Evolutionary conservation across 1,140 invertebrate genomes (phyloP).

Genomic region (Drosophila persimilis): DNA sequence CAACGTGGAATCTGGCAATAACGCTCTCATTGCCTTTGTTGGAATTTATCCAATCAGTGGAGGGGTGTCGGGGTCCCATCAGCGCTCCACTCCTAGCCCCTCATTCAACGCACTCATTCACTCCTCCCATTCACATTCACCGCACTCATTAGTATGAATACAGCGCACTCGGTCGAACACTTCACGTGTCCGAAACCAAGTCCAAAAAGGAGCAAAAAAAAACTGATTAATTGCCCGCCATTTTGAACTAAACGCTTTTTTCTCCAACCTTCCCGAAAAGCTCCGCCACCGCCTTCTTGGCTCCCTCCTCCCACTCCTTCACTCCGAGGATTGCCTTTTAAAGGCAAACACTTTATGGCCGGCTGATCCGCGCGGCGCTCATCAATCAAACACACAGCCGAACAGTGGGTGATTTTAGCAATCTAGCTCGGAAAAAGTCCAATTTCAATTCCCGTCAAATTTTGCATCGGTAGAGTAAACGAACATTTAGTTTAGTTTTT

Average conservation of each 20-base stretch:
- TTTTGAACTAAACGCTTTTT: conserved; percentile 23
- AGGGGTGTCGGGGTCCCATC: too few relatives aligned
- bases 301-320: not conserved
- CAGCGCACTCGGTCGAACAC: conserved; percentile 20
- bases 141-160: conserved; percentile 1
- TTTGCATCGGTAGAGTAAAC: too few relatives aligned
- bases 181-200: conserved; percentile 5
- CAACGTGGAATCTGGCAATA: too few relatives aligned
- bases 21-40: too few relatives aligned
- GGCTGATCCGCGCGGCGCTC: conserved; percentile 24
- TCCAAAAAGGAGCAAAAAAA: conserved; percentile 14
- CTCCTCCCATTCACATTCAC: too few relatives aligned
- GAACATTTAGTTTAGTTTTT: too few relatives aligned
- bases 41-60: too few relatives aligned
- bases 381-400: conserved; percentile 57
- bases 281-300: not conserved
- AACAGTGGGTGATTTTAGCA: not conserved
- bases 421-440: too few relatives aligned
- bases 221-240: conserved; percentile 42
- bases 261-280: conserved; percentile 26
- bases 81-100: too few relatives aligned
- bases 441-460: too few relatives aligned
- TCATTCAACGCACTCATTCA: too few relatives aligned
- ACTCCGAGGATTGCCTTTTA: conserved; percentile 35
- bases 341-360: conserved; percentile 53